Conservation (phyloP, 2,113 vertebrate species). For the Pseudorasbora parva region DNA sequence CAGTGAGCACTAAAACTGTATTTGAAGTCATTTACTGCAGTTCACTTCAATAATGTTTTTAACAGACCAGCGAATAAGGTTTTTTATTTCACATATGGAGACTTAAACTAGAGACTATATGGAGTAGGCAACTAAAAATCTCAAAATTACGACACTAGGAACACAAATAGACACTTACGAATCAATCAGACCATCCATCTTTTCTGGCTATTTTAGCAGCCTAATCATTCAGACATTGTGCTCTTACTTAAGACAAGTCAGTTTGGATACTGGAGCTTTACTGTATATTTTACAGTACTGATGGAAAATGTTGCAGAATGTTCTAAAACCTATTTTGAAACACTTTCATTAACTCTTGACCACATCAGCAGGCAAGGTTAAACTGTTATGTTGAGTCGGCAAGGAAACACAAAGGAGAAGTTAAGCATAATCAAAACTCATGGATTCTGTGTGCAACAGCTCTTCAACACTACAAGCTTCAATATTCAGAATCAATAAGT, state of each 20-base stretch:
- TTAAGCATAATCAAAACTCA: not conserved
- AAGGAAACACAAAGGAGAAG: not conserved
- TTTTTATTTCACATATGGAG: not conserved
- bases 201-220: not conserved
- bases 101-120: not conserved
- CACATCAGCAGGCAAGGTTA: not conserved
- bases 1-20: conserved; percentile 5
- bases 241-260: not conserved
- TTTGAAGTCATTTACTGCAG: conserved; percentile 27
- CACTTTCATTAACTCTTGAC: not conserved
- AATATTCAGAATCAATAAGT: conserved; percentile 9
- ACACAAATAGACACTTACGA: not conserved
- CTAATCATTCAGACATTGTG: not conserved
- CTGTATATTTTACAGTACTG: not conserved
- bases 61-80: not conserved
- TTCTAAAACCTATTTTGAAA: not conserved
- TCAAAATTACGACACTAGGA: not conserved
- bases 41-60: conserved; percentile 1
- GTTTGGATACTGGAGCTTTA: not conserved
- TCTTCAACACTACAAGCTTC: not conserved
- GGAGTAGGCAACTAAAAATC: not conserved
- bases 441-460: not conserved
- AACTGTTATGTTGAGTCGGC: not conserved
- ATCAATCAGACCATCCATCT: not conserved
- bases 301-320: not conserved